A percentile compares a stretch with the other conserved stretches of the same genome.
Conservation (phyloP, 1,140 invertebrate species). For the Drosophila hydei region DNA sequence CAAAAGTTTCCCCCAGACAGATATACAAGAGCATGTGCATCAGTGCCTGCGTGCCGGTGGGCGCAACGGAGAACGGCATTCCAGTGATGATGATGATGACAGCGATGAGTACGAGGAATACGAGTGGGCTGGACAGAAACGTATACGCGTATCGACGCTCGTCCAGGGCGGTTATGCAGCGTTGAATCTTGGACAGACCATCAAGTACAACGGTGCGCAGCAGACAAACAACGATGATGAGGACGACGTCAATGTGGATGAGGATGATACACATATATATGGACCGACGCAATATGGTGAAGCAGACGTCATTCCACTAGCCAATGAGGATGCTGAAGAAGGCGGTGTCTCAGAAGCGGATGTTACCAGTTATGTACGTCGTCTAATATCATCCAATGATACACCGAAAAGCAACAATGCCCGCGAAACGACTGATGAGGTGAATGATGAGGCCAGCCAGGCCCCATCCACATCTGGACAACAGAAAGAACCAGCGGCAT, state of each 20-base stretch:
- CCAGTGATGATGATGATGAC: slow-evolving; percentile 86
- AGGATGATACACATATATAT: slow-evolving; percentile 90
- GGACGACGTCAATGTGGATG: slow-evolving; percentile 91
- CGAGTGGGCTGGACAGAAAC: slow-evolving; percentile 91
- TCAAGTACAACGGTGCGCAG: slow-evolving; percentile 83
- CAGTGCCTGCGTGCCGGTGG: slow-evolving; percentile 86
- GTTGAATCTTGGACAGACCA: slow-evolving; percentile 85
- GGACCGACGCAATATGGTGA: slow-evolving; percentile 94
- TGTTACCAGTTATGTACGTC: slow-evolving; percentile 85
- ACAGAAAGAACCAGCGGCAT: background rate
- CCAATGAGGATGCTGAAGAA: slow-evolving; percentile 84
- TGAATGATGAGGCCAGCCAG: slow-evolving; percentile 28
- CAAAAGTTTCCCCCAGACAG: slow-evolving; percentile 87
- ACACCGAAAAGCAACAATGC: slow-evolving; percentile 37
- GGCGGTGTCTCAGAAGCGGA: slow-evolving; percentile 75
- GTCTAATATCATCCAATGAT: slow-evolving; percentile 68
- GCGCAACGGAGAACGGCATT: slow-evolving; percentile 73
- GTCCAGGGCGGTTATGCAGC: slow-evolving; percentile 89
- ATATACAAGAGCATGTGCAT: slow-evolving; percentile 91
- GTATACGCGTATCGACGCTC: slow-evolving; percentile 88
- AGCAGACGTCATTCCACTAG: slow-evolving; percentile 88
- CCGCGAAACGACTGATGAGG: slow-evolving; percentile 36
- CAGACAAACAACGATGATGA: slow-evolving; percentile 87
- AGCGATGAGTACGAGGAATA: slow-evolving; percentile 92
- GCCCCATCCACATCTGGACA: slow-evolving; percentile 55